Evolutionary conservation across 2,797 vertebrate genomes (phyloP).

Genomic region (Holocentrus rufus): DNA sequence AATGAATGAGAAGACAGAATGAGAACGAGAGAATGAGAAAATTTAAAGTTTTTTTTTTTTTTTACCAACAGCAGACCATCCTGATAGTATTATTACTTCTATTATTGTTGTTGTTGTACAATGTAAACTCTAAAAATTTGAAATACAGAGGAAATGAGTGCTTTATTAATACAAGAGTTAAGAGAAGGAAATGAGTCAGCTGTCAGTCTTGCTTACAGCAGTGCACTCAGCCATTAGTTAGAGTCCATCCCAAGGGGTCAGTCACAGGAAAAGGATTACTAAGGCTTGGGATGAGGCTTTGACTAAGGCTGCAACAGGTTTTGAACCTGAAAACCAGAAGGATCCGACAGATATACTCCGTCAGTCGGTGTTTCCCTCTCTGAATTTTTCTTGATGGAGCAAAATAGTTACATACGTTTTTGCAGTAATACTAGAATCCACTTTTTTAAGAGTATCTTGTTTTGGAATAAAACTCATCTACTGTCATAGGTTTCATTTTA

Average conservation of each 20-base stretch:
- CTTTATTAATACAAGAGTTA: constrained; percentile 18
- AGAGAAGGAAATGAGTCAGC: constrained; percentile 15
- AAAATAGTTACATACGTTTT: too few relatives aligned
- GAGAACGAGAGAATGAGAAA: too few relatives aligned
- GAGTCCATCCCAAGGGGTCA: constrained; percentile 42
- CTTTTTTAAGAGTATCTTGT: constrained; percentile 39
- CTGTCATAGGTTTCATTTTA: too few relatives aligned
- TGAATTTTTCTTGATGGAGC: constrained; percentile 46
- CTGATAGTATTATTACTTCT: background rate
- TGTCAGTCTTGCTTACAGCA: constrained; percentile 57
- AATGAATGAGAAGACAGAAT: too few relatives aligned
- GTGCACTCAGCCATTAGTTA: constrained; percentile 42
- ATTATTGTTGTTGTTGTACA: background rate
- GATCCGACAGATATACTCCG: constrained; percentile 41
- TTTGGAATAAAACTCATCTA: constrained; percentile 29
- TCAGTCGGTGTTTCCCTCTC: constrained; percentile 50
- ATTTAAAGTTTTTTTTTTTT: background rate
- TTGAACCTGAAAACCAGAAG: constrained; percentile 45
- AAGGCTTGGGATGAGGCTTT: constrained; percentile 56
- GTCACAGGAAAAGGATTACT: constrained; percentile 60
- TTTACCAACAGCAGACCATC: background rate
- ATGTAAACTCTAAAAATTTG: background rate
- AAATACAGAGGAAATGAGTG: constrained; percentile 7
- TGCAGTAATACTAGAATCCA: constrained; percentile 27
- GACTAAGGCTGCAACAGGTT: constrained; percentile 53